Conservation (phyloP, 2,113 vertebrate species). For the Semnornis frantzii region DNA sequence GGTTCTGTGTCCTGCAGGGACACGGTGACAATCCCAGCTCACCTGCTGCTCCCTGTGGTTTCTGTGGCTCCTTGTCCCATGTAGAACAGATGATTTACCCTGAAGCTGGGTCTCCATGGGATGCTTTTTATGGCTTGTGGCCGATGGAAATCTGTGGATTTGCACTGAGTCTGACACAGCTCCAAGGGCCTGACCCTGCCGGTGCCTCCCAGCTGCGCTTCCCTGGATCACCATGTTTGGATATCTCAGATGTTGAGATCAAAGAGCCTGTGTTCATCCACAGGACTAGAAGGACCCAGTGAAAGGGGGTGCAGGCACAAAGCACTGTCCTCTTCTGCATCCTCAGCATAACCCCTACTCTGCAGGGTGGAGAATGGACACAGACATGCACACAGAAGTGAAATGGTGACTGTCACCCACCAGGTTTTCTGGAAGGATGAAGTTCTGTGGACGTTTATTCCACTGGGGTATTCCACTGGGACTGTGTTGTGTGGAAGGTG, state of each 20-base stretch:
- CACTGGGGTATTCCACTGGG: not conserved
- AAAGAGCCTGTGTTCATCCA: not conserved
- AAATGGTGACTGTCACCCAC: not conserved
- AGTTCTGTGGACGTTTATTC: not conserved
- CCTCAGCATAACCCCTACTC: not conserved
- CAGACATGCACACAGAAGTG: too few species aligned
- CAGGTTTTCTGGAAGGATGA: not conserved
- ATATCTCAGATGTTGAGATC: not conserved
- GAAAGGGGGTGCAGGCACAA: not conserved
- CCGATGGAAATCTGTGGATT: not conserved
- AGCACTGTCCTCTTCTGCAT: accelerated
- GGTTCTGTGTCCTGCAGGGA: not conserved
- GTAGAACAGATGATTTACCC: not conserved
- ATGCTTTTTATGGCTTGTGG: not conserved
- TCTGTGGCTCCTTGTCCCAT: not conserved
- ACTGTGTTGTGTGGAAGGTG: accelerated
- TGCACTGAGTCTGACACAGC: not conserved
- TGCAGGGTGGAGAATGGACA: not conserved
- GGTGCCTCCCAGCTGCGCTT: not conserved
- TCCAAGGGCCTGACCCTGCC: not conserved
- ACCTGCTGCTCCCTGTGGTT: not conserved
- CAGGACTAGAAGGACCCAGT: not conserved
- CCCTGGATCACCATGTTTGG: not conserved
- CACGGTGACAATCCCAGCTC: not conserved
- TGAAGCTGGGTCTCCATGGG: not conserved